Base-by-base conservation (phyloP, 2,797 vertebrate genomes). In the Syncerus caffer region DNA sequence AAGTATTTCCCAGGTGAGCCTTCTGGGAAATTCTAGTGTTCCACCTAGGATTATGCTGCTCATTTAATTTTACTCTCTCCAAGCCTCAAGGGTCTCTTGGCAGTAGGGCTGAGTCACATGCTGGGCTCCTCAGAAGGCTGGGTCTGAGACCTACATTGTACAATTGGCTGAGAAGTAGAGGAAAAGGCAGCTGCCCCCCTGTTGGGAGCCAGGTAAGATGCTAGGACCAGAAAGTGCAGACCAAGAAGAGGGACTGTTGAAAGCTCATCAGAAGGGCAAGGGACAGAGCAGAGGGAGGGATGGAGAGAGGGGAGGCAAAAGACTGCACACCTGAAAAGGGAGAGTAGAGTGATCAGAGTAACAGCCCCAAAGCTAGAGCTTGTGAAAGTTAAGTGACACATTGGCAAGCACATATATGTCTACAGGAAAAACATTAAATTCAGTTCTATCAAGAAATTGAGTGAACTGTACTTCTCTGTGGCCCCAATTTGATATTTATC, bases 181-280 rank as follows among this genome's bases (percentile, higher is more conserved):
- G 34, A 45, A 93, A 92, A 51, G 21, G 1, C 76, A 76, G 2
- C 1, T 67, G 23, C 83, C 11, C 12, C 29, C 82, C 19, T 95
- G 27, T 53, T 19, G 15, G 62, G 31, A 96, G 27, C 7, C 80
- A 95, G 95, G 94, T 97, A 94, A 89, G 96, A 50, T 60, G 16
- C 34, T 17, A 47, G 45, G 27, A 25, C 47, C 12, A 57, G 11
- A 45, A 94, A 53, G 25, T 64, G 2, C 27, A 60, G 83, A 29
- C 15, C 25, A 29, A 79, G 10, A 42, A 79, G 62, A 87, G 17
- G 62, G 42, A 55, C 12, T n/a, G 0, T 50, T n/a, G 51, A 94
- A 27, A 34, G 4, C 17, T 23, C 45, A 67, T 11, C 16, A 71
- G 47, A 23, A 74, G 31, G 7, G 5, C 38, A 78, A 45, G 21